Base-by-base conservation (phyloP, 2,113 vertebrate species). In the Pampusana beccarii region DNA sequence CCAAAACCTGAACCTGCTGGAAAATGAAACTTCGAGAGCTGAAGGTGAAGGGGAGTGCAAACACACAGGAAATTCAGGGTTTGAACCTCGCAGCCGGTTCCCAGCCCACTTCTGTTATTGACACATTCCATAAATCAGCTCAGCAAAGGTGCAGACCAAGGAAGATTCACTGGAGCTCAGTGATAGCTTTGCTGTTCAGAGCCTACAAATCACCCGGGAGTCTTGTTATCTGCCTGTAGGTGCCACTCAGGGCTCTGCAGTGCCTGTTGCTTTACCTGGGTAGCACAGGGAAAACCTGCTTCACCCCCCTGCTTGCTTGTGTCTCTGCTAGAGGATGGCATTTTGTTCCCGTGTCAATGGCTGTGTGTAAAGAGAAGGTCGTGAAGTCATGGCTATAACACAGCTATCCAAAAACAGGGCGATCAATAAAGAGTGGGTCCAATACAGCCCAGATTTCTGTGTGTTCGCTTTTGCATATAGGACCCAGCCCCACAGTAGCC, bases 131-230 rank as follows among this genome's bases (percentile, higher is more conserved):
- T 88, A 95, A 93, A 92, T 86, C 72, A 86, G 48, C 38, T 86
- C 53, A 28, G 92, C 62, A 61, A 53, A 86, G 57, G 75, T 44
- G 16, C 60, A 84, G 38, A 10, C 16, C 0, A 2, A 92, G 65
- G 71, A 92, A 92, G 83, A 89, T 84, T 93, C 83, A 67, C 19
- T 29, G 69, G 72, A 72, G 73, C 69, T 65, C 24, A 3, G 48
- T 53, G 90, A 34, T 88, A 91, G 75, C 80, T 80, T 83, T 78
- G 67, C 42, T 86, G 16, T n/a, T 94, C 65, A 57, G 80, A 90
- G 88, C 57, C 88, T 65, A 71, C 91, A 81, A 58, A 89, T 92
- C 77, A 67, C 53, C 5, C 33, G 18, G 46, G 24, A 92, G 31
- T 36, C 56, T 80, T 29, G 57, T 72, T n/a, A 58, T 65, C 58